Percentiles rank a stretch among this genome's conserved stretches.
phyloP scores from a whole-genome alignment of 2,888 invertebrate species.

The Cotesia congregata region DNA sequence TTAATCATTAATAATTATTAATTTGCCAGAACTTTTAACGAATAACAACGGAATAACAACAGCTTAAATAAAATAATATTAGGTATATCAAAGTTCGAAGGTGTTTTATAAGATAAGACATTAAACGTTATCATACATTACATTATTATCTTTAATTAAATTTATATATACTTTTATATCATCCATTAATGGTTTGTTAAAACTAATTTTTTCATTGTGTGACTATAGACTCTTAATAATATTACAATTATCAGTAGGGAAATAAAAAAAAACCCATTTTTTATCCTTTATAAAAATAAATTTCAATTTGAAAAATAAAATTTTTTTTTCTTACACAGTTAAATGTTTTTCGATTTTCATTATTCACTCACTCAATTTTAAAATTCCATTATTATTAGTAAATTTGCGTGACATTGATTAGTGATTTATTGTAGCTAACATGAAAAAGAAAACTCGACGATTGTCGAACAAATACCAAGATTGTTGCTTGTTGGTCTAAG shows the following conservation, averaged over 20 bases:
- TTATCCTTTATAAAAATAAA: not conserved
- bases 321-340: not conserved
- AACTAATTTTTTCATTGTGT: not conserved
- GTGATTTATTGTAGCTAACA: not conserved
- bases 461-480: not conserved
- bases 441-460: not conserved
- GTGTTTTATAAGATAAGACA: not conserved
- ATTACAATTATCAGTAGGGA: not conserved
- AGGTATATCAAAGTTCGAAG: not conserved
- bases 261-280: not conserved
- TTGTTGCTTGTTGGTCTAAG: not conserved
- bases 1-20: not conserved
- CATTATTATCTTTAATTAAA: not conserved
- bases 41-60: not conserved
- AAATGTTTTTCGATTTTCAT: not conserved
- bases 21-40: not conserved
- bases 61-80: not conserved
- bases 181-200: not conserved
- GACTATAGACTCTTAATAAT: not conserved
- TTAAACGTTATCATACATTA: not conserved
- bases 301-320: not conserved
- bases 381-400: not conserved
- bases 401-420: not conserved
- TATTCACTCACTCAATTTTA: not conserved
- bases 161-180: not conserved